Conservation (phyloP, 2,888 invertebrate genomes). For the Troglohyphantes excavatus region DNA sequence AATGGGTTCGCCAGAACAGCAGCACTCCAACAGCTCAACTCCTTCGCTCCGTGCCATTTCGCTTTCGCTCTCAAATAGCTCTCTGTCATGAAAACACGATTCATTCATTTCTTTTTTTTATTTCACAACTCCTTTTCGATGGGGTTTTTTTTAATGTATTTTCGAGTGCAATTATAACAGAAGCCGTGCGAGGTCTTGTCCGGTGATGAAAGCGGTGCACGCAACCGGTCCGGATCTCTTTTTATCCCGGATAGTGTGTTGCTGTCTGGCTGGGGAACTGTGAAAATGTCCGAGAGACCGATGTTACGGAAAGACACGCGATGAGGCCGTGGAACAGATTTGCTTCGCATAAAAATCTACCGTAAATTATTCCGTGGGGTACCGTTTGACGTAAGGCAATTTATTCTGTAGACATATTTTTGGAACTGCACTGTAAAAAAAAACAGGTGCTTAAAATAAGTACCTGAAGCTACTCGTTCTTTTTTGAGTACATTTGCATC, state of each 20-base stretch:
- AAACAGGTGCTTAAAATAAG: no score
- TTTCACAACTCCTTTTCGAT: slow-evolving; percentile 1
- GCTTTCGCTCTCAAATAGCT: slow-evolving; percentile 56
- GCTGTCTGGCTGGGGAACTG: no score
- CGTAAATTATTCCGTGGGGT: no score
- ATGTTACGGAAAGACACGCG: no score
- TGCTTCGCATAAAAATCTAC: no score
- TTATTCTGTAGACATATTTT: no score
- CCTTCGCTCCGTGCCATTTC: neutral
- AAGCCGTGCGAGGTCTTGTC: slow-evolving; percentile 34
- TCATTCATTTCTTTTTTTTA: slow-evolving; percentile 4
- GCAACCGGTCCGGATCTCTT: slow-evolving; percentile 33
- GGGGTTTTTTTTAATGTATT: neutral
- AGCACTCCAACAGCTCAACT: slow-evolving; percentile 44
- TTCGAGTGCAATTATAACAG: slow-evolving; percentile 61
- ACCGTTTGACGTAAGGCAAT: no score
- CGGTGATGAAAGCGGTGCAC: slow-evolving; percentile 56
- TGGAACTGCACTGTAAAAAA: no score
- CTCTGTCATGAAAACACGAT: slow-evolving; percentile 64
- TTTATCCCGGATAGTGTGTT: neutral
- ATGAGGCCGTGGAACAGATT: no score
- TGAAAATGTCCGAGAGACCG: no score
- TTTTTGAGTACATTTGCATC: no score
- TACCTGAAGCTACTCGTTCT: no score
- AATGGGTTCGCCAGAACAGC: slow-evolving; percentile 37